phyloP scores from a whole-genome alignment of 2,797 vertebrate species.

The Microchirus variegatus region DNA sequence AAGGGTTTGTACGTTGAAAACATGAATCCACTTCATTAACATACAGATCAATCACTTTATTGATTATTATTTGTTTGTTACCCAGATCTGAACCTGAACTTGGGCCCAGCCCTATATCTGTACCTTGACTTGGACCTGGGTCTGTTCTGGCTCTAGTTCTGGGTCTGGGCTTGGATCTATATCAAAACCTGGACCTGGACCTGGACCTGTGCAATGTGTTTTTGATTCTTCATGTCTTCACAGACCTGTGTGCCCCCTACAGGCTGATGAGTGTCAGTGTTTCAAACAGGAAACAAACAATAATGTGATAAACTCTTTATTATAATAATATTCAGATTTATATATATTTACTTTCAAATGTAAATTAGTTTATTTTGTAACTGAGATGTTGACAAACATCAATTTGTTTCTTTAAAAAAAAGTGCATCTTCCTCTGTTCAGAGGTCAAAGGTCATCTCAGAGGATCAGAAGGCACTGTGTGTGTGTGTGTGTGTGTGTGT shows the following conservation, averaged over 20 bases:
- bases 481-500: conserved; percentile 31
- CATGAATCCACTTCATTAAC: too few relatives aligned
- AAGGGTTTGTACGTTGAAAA: too few relatives aligned
- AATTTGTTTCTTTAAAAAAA: conserved; percentile 58
- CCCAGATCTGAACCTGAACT: too few relatives aligned
- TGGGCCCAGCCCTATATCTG: neutral
- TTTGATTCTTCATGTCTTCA: too few relatives aligned
- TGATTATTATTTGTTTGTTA: too few relatives aligned
- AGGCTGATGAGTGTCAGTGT: neutral
- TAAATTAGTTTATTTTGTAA: conserved; percentile 75
- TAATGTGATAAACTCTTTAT: conserved; percentile 70
- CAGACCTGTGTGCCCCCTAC: too few relatives aligned
- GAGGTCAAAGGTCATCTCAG: conserved; percentile 60
- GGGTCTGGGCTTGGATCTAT: too few relatives aligned
- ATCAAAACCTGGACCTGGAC: too few relatives aligned
- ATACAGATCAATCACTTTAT: too few relatives aligned
- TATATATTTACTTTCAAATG: conserved; percentile 24
- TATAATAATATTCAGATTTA: conserved; percentile 64
- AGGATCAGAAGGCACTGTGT: conserved; percentile 72
- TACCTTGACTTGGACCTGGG: too few relatives aligned
- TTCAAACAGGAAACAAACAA: conserved; percentile 1
- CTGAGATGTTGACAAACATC: conserved; percentile 67
- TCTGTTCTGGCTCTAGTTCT: neutral
- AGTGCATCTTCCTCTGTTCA: neutral
- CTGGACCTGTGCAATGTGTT: too few relatives aligned